Evolutionary conservation across 2,888 invertebrate species (phyloP).

Genomic region (Agrotis puta): DNA sequence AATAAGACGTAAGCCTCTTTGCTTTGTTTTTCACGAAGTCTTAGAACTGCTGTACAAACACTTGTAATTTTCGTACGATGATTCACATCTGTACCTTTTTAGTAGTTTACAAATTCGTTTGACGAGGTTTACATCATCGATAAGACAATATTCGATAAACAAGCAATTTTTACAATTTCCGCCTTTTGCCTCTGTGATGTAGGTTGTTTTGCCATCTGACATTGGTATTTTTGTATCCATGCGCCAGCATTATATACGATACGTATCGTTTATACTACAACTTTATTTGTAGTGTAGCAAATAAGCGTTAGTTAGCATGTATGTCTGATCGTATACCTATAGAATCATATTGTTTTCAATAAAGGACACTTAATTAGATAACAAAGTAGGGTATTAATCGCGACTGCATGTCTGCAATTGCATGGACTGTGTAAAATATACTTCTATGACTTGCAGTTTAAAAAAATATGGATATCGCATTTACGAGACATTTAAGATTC

Average conservation of each 20-base stretch:
- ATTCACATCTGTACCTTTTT: constrained; percentile 64
- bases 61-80: constrained; percentile 58
- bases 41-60: constrained; percentile 63
- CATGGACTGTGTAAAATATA: too few species aligned
- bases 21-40: constrained; percentile 48
- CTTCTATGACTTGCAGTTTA: background rate
- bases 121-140: constrained; percentile 66
- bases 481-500: background rate
- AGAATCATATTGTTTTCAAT: background rate
- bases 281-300: background rate
- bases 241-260: background rate
- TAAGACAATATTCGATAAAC: constrained; percentile 58
- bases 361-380: background rate
- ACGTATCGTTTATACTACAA: background rate
- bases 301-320: background rate
- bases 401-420: background rate
- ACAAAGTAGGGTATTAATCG: background rate
- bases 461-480: background rate
- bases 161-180: constrained; percentile 49
- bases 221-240: constrained; percentile 14
- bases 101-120: constrained; percentile 59
- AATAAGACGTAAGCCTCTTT: constrained; percentile 22
- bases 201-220: constrained; percentile 3
- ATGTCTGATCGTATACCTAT: background rate
- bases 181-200: constrained; percentile 6